Evolutionary conservation across 1,140 invertebrate genomes (phyloP).

Genomic region (Leptoteleia sp.): DNA sequence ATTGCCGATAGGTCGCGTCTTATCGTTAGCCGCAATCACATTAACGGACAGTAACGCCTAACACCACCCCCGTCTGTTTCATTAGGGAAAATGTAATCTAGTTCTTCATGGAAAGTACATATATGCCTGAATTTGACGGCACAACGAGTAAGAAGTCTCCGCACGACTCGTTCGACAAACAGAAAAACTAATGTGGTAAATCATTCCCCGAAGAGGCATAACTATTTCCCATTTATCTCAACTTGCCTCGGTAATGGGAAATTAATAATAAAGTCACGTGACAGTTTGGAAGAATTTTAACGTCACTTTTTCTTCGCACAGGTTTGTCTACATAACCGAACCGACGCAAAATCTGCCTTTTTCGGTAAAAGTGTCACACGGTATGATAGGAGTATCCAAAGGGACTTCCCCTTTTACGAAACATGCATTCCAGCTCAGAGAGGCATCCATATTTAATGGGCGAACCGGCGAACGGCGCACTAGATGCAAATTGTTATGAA

Average conservation of each 20-base stretch:
- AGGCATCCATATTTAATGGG: conserved; percentile 80
- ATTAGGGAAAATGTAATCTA: conserved; percentile 80
- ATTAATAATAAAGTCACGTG: background rate
- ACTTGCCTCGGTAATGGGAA: background rate
- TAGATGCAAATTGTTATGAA: conserved; percentile 80
- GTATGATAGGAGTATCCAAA: conserved; percentile 63
- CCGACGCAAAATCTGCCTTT: conserved; percentile 42
- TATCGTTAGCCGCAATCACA: conserved; percentile 79
- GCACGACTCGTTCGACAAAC: no score
- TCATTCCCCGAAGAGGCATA: no score
- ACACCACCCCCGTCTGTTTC: conserved; percentile 72
- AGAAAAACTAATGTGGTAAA: no score
- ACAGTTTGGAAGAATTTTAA: background rate
- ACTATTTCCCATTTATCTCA: background rate
- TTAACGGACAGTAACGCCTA: conserved; percentile 79
- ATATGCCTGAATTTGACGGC: conserved; percentile 29
- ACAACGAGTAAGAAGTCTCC: conserved; percentile 24
- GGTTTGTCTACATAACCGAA: conserved; percentile 4
- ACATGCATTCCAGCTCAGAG: conserved; percentile 65
- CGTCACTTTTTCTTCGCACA: background rate
- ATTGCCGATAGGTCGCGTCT: conserved; percentile 75
- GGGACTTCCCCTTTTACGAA: conserved; percentile 68
- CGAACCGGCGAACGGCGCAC: conserved; percentile 63
- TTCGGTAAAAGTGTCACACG: conserved; percentile 48
- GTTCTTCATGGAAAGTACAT: conserved; percentile 69